Base-by-base conservation (phyloP, 2,888 invertebrate genomes). In the Dasysyrphus albostriatus region DNA sequence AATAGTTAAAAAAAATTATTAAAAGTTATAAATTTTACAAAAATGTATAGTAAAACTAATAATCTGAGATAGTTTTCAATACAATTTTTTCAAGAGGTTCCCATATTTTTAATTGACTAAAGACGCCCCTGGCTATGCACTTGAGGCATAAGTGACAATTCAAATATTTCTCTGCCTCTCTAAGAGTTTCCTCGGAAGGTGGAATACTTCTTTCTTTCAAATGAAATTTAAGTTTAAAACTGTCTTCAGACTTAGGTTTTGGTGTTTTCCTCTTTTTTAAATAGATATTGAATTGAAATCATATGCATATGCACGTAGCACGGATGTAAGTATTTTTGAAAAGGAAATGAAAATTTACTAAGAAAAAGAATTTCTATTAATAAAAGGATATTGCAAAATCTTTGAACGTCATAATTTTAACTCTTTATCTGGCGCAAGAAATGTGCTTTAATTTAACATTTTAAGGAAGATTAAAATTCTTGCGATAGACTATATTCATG, bases 321-420 rank as follows among this genome's bases (percentile, higher is more conserved):
- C 24, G 24, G 24, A 24, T 8, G 16, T 58, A 4, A 16, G 56
- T 2, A 9, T 58, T 58, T 34, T 32, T 34, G 56, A 16, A 58
- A 9, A n/a, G 56, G 56, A 58, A 58, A 58, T 56, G 56, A 56
- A 32, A 32, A 7, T 32, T 58, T 16, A 19, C 16, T 3, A 34
- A 9, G 9, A 9, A 58, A 56, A 58, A 58, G 9, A 4, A 32
- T 34, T n/a, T n/a, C n/a, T 34, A 14, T 32, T 24, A 29, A 24
- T 29, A n/a, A 5, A 56, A 16, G 7, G 56, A 56, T 34, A 56
- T 56, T 56, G 56, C 32, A 56, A 56, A 56, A 56, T 56, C n/a
- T 3, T 56, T n/a, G n/a, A 7, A 3, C n/a, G 16, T 32, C 8
- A n/a, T n/a, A 32, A n/a, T 16, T n/a, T 58, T 32, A 6, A 32